Evolutionary conservation across 2,797 vertebrate genomes (phyloP).

Genomic region (Microhierax caerulescens): DNA sequence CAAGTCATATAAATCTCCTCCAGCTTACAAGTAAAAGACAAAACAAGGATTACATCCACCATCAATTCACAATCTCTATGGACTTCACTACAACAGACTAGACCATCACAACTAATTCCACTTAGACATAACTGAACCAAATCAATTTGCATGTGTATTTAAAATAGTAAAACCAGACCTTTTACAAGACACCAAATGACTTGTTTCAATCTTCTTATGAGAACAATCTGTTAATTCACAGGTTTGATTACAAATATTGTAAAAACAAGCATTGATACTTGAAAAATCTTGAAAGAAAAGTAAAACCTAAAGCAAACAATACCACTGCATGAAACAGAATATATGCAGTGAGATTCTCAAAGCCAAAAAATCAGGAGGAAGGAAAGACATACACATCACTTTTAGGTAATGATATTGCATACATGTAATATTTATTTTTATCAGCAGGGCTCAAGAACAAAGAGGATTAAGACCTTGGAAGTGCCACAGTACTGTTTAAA

Average conservation of each 20-base stretch:
- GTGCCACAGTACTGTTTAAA: background rate
- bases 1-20: background rate
- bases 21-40: background rate
- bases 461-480: background rate
- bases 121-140: background rate
- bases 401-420: background rate
- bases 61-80: background rate
- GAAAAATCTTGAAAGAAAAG: background rate
- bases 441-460: background rate
- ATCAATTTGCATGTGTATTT: background rate
- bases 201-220: background rate
- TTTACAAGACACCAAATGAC: background rate
- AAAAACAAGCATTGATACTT: background rate
- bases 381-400: background rate
- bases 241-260: background rate
- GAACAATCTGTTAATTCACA: background rate
- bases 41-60: background rate
- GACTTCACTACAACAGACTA: background rate
- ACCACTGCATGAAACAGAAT: background rate
- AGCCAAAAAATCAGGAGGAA: background rate
- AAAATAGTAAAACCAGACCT: background rate
- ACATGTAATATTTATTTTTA: background rate
- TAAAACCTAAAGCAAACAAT: background rate
- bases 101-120: background rate
- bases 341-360: background rate